A percentile compares a stretch with the other conserved stretches of the same genome.
Evolutionary conservation across 2,797 vertebrate species (phyloP).

Genomic region (Pipistrellus pipistrellus): DNA sequence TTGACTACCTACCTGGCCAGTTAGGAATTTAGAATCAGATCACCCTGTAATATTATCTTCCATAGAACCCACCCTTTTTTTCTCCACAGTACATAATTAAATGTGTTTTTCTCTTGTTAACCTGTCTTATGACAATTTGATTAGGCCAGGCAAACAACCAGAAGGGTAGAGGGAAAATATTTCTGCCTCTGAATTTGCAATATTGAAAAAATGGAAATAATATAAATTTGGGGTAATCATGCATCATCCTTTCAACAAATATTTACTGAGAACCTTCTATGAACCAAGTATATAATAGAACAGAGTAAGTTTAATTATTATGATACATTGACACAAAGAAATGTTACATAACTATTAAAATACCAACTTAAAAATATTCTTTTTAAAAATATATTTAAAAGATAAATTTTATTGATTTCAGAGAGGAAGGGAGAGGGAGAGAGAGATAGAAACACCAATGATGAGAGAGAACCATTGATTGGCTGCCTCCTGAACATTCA

Average conservation of each 20-base stretch:
- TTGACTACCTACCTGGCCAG: background rate
- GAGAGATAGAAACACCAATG: no score
- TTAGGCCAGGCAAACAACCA: background rate
- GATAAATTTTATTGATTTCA: no score
- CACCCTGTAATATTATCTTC: background rate
- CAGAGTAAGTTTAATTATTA: constrained; percentile 33
- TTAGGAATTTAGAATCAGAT: background rate
- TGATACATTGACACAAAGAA: constrained; percentile 51
- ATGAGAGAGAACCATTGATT: no score
- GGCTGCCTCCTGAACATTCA: no score
- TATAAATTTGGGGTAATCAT: constrained; percentile 22
- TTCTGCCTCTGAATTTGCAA: background rate
- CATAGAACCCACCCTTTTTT: background rate
- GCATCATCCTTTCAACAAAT: constrained; percentile 53
- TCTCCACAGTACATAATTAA: background rate
- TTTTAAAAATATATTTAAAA: background rate
- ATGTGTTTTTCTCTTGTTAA: background rate
- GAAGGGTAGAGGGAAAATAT: background rate
- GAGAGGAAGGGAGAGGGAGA: no score
- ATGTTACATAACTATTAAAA: constrained; percentile 38
- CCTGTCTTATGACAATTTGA: background rate
- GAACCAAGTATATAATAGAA: constrained; percentile 37
- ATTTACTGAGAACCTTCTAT: constrained; percentile 41
- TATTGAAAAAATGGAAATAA: constrained; percentile 34
- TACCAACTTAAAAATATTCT: background rate